These are phyloP conservation scores for Tichodroma muraria DNA, from an alignment of 2,113 vertebrate genomes.

Conservation along the genomic window DNA sequence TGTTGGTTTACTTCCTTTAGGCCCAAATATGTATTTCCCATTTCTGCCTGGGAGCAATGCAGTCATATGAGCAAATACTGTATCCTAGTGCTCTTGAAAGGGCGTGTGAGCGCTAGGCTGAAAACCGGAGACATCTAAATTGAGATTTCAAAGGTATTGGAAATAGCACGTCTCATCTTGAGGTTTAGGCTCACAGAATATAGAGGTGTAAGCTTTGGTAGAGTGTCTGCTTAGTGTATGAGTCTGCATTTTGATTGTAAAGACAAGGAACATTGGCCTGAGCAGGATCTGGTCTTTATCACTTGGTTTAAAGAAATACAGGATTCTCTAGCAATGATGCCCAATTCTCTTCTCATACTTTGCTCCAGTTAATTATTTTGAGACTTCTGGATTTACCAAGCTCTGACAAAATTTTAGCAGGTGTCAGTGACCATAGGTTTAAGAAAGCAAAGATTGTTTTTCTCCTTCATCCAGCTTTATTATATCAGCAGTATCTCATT, in stretches of 20 bases:
- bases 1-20: not conserved
- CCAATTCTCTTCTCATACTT: not conserved
- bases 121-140: not conserved
- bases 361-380: not conserved
- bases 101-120: not conserved
- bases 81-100: not conserved
- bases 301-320: not conserved
- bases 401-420: not conserved
- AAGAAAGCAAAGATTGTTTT: not conserved
- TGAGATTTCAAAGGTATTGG: not conserved
- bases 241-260: not conserved
- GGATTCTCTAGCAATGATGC: not conserved
- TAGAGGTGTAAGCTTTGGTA: not conserved
- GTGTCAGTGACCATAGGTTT: not conserved
- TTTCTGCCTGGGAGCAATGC: not conserved
- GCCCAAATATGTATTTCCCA: not conserved
- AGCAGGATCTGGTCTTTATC: not conserved
- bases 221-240: not conserved
- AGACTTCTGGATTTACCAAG: not conserved
- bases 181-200: not conserved
- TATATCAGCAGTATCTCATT: not conserved
- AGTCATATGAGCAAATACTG: not conserved
- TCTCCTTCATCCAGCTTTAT: not conserved
- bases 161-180: not conserved
- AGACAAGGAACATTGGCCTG: not conserved